A percentile compares a stretch with the other conserved stretches of the same genome.
These are phyloP conservation scores for Epinephelus cyanopodus DNA, from an alignment of 2,113 vertebrate genomes.

Conservation along the genomic window DNA sequence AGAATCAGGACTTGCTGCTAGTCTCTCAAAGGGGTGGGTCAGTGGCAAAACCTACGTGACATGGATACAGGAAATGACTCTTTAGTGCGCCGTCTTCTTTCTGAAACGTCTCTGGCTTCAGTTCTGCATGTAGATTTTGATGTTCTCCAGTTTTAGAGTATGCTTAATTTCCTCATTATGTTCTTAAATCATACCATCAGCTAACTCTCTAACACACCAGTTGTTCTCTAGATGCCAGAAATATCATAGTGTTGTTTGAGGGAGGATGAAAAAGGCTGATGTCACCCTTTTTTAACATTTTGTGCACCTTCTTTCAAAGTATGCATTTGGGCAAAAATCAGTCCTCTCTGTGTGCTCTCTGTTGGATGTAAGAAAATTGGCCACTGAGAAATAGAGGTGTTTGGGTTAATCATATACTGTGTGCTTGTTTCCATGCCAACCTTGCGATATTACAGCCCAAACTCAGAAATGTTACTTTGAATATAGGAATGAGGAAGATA, in stretches of 20 bases:
- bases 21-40: too few relatives aligned
- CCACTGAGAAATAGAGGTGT: slow-evolving; percentile 55
- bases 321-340: background rate
- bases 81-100: too few relatives aligned
- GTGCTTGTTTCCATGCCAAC: slow-evolving; percentile 81
- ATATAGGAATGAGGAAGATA: slow-evolving; percentile 46
- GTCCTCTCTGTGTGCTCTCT: slow-evolving; percentile 17
- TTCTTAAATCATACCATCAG: background rate
- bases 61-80: too few relatives aligned
- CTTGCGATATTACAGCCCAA: slow-evolving; percentile 42
- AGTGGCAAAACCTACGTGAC: too few relatives aligned
- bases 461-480: slow-evolving; percentile 54
- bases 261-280: background rate
- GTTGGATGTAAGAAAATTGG: slow-evolving; percentile 50
- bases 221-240: background rate
- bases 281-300: background rate
- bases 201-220: background rate
- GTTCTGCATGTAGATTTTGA: background rate
- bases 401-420: slow-evolving; percentile 65
- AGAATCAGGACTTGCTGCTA: too few relatives aligned
- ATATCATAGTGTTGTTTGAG: background rate
- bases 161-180: background rate
- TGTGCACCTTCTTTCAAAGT: background rate
- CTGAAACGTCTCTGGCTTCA: background rate
- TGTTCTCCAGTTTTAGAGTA: background rate